A percentile compares a stretch with the other conserved stretches of the same genome.
Evolutionary conservation across 2,113 vertebrate species (phyloP).

Genomic region (Elanoides forficatus): DNA sequence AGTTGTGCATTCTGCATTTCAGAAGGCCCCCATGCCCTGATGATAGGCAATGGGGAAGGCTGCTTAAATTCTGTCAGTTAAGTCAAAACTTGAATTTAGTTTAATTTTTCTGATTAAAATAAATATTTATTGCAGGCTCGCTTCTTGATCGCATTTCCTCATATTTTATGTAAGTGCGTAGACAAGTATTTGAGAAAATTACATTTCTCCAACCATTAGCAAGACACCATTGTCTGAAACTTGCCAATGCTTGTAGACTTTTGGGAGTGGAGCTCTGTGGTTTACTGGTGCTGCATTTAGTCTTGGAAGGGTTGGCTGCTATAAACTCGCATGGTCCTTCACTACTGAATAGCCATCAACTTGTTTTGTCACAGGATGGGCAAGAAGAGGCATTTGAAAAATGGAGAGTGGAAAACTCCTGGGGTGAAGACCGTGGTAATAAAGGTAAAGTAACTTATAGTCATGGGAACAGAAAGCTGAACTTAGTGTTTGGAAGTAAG

Average conservation of each 20-base stretch:
- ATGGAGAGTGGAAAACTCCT: slow-evolving; percentile 98
- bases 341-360: neutral
- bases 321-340: neutral
- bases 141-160: neutral
- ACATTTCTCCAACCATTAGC: neutral
- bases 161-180: neutral
- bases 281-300: neutral
- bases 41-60: neutral
- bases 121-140: neutral
- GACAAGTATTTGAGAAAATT: neutral
- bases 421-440: slow-evolving; percentile 96
- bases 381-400: slow-evolving; percentile 85
- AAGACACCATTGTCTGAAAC: neutral
- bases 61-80: neutral
- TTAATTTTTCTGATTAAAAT: neutral
- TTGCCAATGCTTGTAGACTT: neutral
- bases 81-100: neutral
- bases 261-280: neutral
- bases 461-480: neutral
- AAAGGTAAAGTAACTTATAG: slow-evolving; percentile 80
- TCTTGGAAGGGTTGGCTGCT: neutral
- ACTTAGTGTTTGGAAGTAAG: neutral
- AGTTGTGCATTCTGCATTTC: neutral
- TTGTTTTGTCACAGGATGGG: slow-evolving; percentile 75
- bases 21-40: neutral